A percentile compares a stretch with the other conserved stretches of the same genome.
Evolutionary conservation across 2,113 vertebrate species (phyloP).

Genomic region (Phrynosoma blainvillii): DNA sequence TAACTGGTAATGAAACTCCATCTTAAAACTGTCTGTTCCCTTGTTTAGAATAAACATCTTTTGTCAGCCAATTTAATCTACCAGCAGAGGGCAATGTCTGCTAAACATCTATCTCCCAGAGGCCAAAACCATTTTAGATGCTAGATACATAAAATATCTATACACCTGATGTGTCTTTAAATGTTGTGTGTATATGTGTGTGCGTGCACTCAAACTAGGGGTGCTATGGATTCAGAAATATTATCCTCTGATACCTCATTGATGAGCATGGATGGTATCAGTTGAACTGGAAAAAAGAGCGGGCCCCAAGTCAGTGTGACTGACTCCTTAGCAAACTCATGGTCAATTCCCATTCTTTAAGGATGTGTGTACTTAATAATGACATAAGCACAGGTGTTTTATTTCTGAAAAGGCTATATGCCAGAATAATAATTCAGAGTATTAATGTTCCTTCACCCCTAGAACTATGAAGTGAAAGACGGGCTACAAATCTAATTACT

Average conservation of each 20-base stretch:
- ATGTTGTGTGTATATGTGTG: too few species aligned
- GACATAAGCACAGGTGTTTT: background rate
- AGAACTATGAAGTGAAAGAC: too few species aligned
- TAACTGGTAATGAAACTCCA: background rate
- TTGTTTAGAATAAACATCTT: background rate
- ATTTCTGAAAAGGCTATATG: background rate
- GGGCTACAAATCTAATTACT: too few species aligned
- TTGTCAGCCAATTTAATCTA: background rate
- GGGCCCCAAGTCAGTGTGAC: background rate
- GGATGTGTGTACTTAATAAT: background rate
- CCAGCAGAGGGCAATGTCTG: conserved; percentile 58
- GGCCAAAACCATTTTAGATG: background rate
- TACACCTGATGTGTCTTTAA: background rate
- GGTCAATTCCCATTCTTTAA: background rate
- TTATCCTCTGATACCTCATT: background rate
- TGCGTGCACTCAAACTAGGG: background rate
- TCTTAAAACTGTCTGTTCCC: accelerated
- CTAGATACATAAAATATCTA: background rate
- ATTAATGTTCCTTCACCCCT: too few species aligned
- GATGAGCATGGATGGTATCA: background rate
- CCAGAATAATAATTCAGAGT: background rate
- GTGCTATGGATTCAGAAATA: background rate
- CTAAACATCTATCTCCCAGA: conserved; percentile 37
- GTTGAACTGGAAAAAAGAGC: background rate
- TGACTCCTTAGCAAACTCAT: background rate